phyloP scores from a whole-genome alignment of 2,888 invertebrate genomes.

The Lucinisca nassula region DNA sequence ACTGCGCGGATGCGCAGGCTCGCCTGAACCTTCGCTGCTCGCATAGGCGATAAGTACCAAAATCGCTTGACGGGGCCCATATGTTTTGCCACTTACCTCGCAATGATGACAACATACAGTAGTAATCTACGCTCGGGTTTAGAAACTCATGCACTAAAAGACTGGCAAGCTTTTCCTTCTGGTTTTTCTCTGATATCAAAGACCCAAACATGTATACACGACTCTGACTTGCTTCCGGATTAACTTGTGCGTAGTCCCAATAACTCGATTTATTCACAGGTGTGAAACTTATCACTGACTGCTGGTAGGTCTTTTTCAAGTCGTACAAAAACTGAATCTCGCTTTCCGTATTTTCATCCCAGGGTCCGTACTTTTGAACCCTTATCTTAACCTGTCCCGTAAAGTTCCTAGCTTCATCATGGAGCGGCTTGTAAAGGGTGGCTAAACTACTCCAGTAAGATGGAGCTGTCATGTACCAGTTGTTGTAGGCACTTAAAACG shows the following conservation, averaged over 20 bases:
- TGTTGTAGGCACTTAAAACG: background rate
- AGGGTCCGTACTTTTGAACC: slow-evolving; percentile 63
- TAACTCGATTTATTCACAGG: slow-evolving; percentile 53
- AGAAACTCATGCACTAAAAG: slow-evolving; percentile 26
- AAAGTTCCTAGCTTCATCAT: background rate
- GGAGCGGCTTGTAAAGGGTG: slow-evolving; percentile 35
- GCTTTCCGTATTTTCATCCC: slow-evolving; percentile 52
- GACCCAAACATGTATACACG: slow-evolving; percentile 37
- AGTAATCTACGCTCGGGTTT: background rate
- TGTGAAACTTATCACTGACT: background rate
- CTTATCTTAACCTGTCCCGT: slow-evolving; percentile 35
- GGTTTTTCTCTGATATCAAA: slow-evolving; percentile 27
- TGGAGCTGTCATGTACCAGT: slow-evolving; percentile 36
- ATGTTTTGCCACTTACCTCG: too few relatives aligned
- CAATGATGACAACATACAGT: background rate
- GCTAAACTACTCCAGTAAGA: slow-evolving; percentile 67
- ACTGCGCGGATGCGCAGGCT: too few relatives aligned
- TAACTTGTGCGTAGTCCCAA: slow-evolving; percentile 51
- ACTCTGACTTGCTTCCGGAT: slow-evolving; percentile 16
- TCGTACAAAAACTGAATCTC: slow-evolving; percentile 15
- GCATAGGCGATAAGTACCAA: too few relatives aligned
- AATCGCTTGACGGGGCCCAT: too few relatives aligned
- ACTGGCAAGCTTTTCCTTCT: background rate
- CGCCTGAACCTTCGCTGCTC: too few relatives aligned
- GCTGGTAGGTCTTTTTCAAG: background rate